Evolutionary conservation across 2,888 invertebrate species (phyloP).

Genomic region (Dasysyrphus albostriatus): DNA sequence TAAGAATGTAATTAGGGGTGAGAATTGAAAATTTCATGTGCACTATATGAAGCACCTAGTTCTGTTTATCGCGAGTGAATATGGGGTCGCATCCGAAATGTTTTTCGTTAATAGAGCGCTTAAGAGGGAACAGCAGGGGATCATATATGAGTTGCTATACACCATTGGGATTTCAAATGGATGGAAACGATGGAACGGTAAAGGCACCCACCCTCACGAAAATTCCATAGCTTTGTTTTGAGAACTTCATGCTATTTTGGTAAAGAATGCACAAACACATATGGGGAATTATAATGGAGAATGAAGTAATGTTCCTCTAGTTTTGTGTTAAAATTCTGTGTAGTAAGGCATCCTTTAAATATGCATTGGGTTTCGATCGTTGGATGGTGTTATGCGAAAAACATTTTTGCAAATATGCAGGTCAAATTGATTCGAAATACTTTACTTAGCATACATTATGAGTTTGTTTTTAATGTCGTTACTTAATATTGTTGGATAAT

Average conservation of each 20-base stretch:
- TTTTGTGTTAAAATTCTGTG: background rate
- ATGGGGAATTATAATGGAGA: background rate
- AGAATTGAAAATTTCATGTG: constrained; percentile 66
- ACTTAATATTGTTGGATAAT: background rate
- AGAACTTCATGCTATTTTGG: background rate
- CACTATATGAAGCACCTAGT: constrained; percentile 8
- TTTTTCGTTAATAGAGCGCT: constrained; percentile 22
- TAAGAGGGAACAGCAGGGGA: constrained; percentile 24
- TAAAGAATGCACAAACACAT: background rate
- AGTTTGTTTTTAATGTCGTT: background rate
- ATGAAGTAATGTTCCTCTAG: background rate
- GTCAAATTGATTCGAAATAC: background rate
- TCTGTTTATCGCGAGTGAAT: background rate
- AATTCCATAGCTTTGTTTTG: background rate
- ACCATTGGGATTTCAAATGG: background rate
- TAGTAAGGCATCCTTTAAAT: background rate
- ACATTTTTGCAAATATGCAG: background rate
- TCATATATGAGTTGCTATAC: background rate
- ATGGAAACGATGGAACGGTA: background rate
- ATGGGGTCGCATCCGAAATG: background rate
- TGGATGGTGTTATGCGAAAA: background rate
- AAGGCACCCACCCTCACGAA: background rate
- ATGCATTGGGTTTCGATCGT: background rate
- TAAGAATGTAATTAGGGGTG: constrained; percentile 65
- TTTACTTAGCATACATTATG: background rate